Base-by-base conservation (phyloP, 2,113 vertebrate genomes). In the Herpetotheres cachinnans region DNA sequence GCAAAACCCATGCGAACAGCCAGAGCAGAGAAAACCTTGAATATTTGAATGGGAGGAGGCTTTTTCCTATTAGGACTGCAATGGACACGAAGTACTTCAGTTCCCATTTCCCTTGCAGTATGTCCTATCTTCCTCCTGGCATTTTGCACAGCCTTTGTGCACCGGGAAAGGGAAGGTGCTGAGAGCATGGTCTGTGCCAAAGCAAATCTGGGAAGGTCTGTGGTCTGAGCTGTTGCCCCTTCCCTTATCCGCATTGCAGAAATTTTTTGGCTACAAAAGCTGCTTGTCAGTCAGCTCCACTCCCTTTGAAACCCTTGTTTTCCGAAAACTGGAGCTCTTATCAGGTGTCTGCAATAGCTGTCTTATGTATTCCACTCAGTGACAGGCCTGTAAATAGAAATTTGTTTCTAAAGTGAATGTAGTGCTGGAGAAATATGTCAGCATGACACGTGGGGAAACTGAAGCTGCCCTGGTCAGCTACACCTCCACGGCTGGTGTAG, bases 91-190 rank as follows among this genome's bases (percentile, higher is more conserved):
- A 77, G 13, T 32, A 47, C 20, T 65, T 50, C 3, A 2, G 24
- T 77, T 59, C 11, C 18, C 11, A 12, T 81, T 66, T 74, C 9
- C 13, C 32, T 32, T 0, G 0, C 25, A 24, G 9, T 29, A 13
- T 4, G 1, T 52, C 4, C 16, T 69, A 1, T 30, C 21, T 62
- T 73, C 14, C 22, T 78, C 36, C 16, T 42, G 20, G n/a, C 5
- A 40, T 27, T 88, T 65, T 42, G 24, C 24, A 73, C 13, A 19
- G 19, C 9, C 16, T 63, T 50, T 66, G 8, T 34, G 36, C 24
- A 14, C 2, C 26, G 27, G 20, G 40, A 72, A 79, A 34, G 4
- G 8, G 26, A 84, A 81, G 74, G 8, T 0, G 2, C 38, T 54
- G 50, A 83, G 21, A 46, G 2, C 1, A 0, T 10, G 26, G 30